A percentile compares a stretch with the other conserved stretches of the same genome.
These are phyloP conservation scores for Nineta flava DNA, from an alignment of 2,888 invertebrate genomes.

Conservation along the genomic window DNA sequence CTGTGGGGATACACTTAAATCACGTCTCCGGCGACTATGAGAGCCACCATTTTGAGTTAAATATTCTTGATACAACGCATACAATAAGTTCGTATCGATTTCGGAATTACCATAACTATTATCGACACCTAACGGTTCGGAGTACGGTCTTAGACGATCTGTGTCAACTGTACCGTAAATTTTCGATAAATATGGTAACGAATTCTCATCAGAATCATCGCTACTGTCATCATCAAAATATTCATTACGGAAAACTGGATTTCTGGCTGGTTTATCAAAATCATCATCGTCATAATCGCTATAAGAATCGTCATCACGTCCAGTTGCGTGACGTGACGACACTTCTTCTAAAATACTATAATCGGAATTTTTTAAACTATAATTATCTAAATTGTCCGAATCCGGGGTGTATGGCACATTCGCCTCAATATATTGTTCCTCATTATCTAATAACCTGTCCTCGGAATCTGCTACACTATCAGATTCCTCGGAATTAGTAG, in stretches of 20 bases:
- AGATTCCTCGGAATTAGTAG: not conserved
- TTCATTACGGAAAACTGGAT: not conserved
- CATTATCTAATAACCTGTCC: not conserved
- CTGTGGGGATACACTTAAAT: not conserved
- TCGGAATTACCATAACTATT: not conserved
- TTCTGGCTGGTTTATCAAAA: not conserved
- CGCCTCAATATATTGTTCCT: not conserved
- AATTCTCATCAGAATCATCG: not conserved
- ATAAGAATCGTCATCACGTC: not conserved
- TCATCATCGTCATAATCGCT: not conserved
- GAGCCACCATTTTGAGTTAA: not conserved
- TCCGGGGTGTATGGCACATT: conserved; percentile 4
- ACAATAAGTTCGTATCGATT: not conserved
- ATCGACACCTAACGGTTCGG: not conserved
- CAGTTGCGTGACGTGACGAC: not conserved
- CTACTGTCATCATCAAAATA: not conserved
- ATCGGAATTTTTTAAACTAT: conserved; percentile 5
- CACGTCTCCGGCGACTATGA: not conserved
- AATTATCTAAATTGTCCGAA: conserved; percentile 7
- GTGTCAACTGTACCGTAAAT: not conserved
- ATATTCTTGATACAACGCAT: not conserved
- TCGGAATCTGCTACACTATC: not conserved
- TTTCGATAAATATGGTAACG: not conserved
- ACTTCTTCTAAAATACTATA: conserved; percentile 5
- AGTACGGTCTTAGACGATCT: not conserved